A percentile compares a stretch with the other conserved stretches of the same genome.
These are phyloP conservation scores for Thera obeliscata DNA, from an alignment of 2,888 invertebrate species.

Conservation along the genomic window DNA sequence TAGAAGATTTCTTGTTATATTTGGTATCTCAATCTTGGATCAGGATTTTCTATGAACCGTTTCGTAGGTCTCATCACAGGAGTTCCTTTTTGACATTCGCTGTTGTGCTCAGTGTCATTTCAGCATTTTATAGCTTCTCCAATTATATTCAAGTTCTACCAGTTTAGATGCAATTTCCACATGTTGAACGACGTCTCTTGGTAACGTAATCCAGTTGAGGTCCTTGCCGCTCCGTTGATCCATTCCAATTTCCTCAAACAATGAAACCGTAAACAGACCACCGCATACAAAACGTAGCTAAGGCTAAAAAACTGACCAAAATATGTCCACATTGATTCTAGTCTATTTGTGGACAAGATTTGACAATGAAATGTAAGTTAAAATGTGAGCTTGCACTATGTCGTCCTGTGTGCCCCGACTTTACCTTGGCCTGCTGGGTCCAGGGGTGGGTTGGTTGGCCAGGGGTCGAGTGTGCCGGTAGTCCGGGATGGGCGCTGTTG, in stretches of 20 bases:
- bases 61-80: neutral
- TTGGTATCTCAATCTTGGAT: neutral
- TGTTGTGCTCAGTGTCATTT: neutral
- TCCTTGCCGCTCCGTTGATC: slow-evolving; percentile 2
- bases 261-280: slow-evolving; percentile 63
- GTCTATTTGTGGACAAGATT: slow-evolving; percentile 47
- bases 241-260: slow-evolving; percentile 53
- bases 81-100: neutral
- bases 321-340: slow-evolving; percentile 43
- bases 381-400: slow-evolving; percentile 76
- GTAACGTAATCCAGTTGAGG: neutral
- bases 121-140: neutral
- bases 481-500: slow-evolving; percentile 42
- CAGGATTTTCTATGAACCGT: neutral
- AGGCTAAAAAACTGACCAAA: slow-evolving; percentile 46
- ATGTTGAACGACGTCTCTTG: neutral
- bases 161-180: neutral
- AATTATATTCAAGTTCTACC: neutral
- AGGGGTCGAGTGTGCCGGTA: slow-evolving; percentile 44
- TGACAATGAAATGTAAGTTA: slow-evolving; percentile 61
- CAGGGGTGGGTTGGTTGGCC: slow-evolving; percentile 36
- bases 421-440: slow-evolving; percentile 68
- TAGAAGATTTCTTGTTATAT: neutral
- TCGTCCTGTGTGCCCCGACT: slow-evolving; percentile 77
- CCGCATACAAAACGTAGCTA: slow-evolving; percentile 64